Base-by-base conservation (phyloP, 1,140 invertebrate species). In the Coelopa frigida region DNA sequence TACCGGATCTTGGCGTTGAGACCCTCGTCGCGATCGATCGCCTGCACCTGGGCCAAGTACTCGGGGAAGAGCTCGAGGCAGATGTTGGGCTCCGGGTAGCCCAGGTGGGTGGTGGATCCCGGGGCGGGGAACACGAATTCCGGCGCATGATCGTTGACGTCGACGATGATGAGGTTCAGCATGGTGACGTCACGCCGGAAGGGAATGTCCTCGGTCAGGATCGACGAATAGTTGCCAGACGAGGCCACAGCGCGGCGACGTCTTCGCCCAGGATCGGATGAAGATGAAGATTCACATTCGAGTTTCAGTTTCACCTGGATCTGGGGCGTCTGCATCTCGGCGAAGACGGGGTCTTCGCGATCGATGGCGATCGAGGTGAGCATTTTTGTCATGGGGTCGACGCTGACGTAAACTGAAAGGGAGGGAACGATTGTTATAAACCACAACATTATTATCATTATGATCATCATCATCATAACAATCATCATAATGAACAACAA, bases 111-210 rank as follows among this genome's bases (percentile, higher is more conserved):
- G 3, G 23, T 12, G n/a, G n/a, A n/a, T n/a, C n/a, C n/a, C 11
- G 8, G 14, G 15, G 31, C 27, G 10, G 32, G 32, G 36, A 35
- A 39, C 20, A 20, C 42, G 33, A 51, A 43, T 26, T 43, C 14
- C 12, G 50, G 50, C 12, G 21, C 11, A 43, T 52, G 45, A 46
- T 52, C 47, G 35, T 52, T 52, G 8, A 49, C 24, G 23, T 52
- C 50, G 14, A 36, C 42, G 11, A 52, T 52, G 3, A 33, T 27
- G 7, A 52, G 7, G 18, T 21, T 29, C 3, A 52, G 21, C 22
- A 31, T 22, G 14, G 32, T 44, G 11, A 18, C 26, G 15, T 44
- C 43, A 8, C 31, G 43, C 6, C 20, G 11, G 24, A 35, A 44
- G 14, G 20, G 2, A 3, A 44, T 36, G 18, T 44, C 24, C 8